phyloP scores from a whole-genome alignment of 2,888 invertebrate species.

The Trisateles emortualis region DNA sequence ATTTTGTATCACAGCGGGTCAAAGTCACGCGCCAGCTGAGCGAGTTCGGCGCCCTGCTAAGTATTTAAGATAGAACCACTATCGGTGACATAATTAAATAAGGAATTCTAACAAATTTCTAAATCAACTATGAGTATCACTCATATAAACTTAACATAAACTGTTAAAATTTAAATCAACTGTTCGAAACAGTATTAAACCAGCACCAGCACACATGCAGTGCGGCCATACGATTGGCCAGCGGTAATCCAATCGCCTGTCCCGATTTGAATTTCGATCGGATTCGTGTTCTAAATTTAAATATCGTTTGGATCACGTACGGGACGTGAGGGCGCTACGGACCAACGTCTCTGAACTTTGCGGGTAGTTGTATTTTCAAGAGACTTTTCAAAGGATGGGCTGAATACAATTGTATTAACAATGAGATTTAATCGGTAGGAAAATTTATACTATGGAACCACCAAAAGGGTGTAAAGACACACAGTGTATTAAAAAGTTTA shows the following conservation, averaged over 20 bases:
- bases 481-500: not conserved
- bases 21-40: too few relatives aligned
- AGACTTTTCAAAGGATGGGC: constrained; percentile 11
- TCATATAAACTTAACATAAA: constrained; percentile 4
- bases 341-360: constrained; percentile 30
- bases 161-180: constrained; percentile 21
- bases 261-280: constrained; percentile 51
- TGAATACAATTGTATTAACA: constrained; percentile 17
- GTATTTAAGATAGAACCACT: too few relatives aligned
- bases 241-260: constrained; percentile 44
- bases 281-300: constrained; percentile 52
- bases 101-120: not conserved
- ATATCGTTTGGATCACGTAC: constrained; percentile 50
- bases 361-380: constrained; percentile 33
- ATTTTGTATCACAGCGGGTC: too few relatives aligned
- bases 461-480: not conserved
- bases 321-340: constrained; percentile 43
- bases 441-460: not conserved
- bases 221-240: constrained; percentile 36
- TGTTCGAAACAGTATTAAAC: constrained; percentile 37
- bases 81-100: too few relatives aligned
- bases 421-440: constrained; percentile 2
- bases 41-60: too few relatives aligned
- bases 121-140: not conserved
- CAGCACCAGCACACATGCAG: constrained; percentile 36